Conservation (phyloP, 2,113 vertebrate genomes). For the Cyphomyrus plagiostoma region DNA sequence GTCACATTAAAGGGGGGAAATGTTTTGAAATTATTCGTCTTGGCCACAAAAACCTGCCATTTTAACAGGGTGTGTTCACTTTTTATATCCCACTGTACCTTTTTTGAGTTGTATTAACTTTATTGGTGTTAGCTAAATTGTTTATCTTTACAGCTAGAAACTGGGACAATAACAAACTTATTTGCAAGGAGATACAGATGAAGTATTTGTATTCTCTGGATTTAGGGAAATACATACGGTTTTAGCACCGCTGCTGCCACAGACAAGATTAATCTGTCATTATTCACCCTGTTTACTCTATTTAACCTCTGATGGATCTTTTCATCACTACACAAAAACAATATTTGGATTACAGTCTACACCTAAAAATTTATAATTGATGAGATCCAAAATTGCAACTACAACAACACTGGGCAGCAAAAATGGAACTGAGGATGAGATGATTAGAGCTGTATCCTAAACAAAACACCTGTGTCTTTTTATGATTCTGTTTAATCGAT, state of each 20-base stretch:
- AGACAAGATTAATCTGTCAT: background rate
- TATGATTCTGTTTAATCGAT: background rate
- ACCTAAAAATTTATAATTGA: background rate
- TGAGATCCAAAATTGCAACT: background rate
- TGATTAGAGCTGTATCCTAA: background rate
- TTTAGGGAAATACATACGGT: background rate
- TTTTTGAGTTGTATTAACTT: background rate
- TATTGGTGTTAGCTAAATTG: background rate
- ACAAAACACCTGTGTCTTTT: background rate
- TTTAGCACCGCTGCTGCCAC: background rate
- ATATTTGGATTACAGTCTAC: background rate
- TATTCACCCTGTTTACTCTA: background rate
- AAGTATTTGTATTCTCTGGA: background rate
- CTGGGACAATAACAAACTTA: background rate
- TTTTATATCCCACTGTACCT: background rate
- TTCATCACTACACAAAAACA: background rate
- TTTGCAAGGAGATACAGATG: background rate
- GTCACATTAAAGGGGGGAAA: too few relatives aligned
- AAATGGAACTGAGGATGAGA: background rate
- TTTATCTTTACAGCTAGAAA: background rate
- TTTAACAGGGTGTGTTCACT: too few relatives aligned
- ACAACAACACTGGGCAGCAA: background rate
- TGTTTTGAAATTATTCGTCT: too few relatives aligned
- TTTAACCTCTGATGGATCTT: background rate
- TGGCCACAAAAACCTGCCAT: too few relatives aligned